Percentiles rank a stretch among this genome's conserved stretches.
Conservation (phyloP, 2,888 invertebrate genomes). For the Caenorhabditis afra region DNA sequence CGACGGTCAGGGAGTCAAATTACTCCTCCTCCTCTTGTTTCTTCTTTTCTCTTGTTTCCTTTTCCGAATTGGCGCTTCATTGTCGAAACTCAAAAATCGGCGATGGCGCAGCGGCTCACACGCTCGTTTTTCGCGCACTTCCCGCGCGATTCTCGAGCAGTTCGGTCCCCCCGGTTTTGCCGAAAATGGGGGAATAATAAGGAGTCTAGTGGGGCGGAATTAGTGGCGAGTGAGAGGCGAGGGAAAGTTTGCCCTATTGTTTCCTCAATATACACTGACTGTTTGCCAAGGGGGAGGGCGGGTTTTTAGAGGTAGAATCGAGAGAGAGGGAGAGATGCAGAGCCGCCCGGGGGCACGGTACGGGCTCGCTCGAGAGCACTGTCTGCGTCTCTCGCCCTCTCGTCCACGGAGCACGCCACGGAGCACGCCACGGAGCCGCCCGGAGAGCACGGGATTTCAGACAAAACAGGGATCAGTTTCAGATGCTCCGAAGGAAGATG, state of each 20-base stretch:
- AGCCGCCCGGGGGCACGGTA: conserved; percentile 22
- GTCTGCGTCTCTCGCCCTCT: conserved; percentile 1
- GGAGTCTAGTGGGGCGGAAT: conserved; percentile 1
- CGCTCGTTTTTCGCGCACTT: no score
- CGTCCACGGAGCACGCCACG: neutral
- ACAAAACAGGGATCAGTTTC: neutral
- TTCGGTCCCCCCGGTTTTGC: conserved; percentile 26
- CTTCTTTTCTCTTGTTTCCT: neutral
- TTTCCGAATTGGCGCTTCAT: neutral
- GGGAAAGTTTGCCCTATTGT: conserved; percentile 56
- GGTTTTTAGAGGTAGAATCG: conserved; percentile 2
- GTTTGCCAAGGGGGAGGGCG: conserved; percentile 28
- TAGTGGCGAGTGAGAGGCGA: conserved; percentile 15
- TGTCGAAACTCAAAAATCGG: no score
- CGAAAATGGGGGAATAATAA: conserved; percentile 1
- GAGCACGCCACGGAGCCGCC: neutral
- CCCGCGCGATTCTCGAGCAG: no score
- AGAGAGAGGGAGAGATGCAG: conserved; percentile 14
- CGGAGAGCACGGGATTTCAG: neutral
- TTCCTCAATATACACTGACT: conserved; percentile 56
- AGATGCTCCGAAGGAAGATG: no score
- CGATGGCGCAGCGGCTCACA: no score
- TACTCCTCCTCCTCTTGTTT: conserved; percentile 22
- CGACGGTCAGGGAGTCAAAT: conserved; percentile 36
- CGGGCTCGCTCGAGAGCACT: conserved; percentile 10